Conservation (phyloP, 2,888 invertebrate species). For the Macrosoma leucophasiata region DNA sequence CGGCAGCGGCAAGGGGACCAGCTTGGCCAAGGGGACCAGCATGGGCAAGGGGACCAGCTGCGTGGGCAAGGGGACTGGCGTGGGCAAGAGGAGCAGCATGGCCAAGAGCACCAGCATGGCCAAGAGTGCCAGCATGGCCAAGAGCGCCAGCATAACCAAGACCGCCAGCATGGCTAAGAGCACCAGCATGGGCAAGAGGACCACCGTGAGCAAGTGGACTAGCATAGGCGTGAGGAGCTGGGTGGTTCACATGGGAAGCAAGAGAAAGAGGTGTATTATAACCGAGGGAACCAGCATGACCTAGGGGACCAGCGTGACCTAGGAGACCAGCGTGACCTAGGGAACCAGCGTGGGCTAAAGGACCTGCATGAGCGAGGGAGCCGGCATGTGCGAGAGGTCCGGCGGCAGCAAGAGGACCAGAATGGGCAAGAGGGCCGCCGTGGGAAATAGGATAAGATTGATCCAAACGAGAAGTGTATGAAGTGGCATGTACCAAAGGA, state of each 20-base stretch:
- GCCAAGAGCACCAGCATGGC: constrained; percentile 22
- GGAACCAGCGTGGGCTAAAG: constrained; percentile 23
- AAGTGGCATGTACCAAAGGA: constrained; percentile 30
- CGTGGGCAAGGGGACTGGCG: constrained; percentile 20
- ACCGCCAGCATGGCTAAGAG: constrained; percentile 25
- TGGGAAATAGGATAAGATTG: constrained; percentile 23
- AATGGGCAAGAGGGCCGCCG: constrained; percentile 17
- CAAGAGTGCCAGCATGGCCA: constrained; percentile 15
- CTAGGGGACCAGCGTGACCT: constrained; percentile 23
- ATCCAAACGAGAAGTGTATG: constrained; percentile 28
- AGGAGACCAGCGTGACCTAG: constrained; percentile 24
- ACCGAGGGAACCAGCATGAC: constrained; percentile 9
- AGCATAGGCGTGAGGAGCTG: constrained; percentile 31
- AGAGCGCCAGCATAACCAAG: constrained; percentile 12
- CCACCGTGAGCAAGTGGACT: constrained; percentile 18
- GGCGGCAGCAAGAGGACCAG: constrained; percentile 26
- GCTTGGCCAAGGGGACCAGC: constrained; percentile 28
- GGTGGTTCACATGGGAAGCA: constrained; percentile 18
- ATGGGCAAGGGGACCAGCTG: constrained; percentile 16
- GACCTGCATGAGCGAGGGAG: constrained; percentile 14
- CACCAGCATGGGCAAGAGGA: constrained; percentile 22
- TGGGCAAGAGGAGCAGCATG: constrained; percentile 30
- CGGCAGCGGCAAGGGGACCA: constrained; percentile 14
- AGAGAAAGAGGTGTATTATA: constrained; percentile 21
- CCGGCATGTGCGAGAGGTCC: constrained; percentile 14